A percentile compares a stretch with the other conserved stretches of the same genome.
Conservation (phyloP, 2,113 vertebrate genomes). For the Neodon shergylaensis region DNA sequence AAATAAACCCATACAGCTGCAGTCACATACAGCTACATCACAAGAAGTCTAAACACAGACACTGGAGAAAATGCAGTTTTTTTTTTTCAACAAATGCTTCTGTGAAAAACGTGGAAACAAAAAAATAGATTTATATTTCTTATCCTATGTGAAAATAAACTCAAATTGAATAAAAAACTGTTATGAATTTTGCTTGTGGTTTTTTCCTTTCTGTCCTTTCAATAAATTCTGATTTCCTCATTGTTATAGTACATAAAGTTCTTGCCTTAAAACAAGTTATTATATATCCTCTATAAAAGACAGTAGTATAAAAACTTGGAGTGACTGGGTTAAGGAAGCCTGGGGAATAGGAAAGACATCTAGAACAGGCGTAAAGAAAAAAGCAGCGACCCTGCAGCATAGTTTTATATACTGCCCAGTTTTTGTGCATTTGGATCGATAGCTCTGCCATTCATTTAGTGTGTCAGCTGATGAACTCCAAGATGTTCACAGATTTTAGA, state of each 20-base stretch:
- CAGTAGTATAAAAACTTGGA: not conserved
- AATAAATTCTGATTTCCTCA: slow-evolving; percentile 6
- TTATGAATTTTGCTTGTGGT: not conserved
- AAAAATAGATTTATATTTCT: not conserved
- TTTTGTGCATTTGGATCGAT: not conserved
- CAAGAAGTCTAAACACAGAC: not conserved
- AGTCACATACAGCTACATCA: not conserved
- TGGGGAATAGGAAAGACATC: not conserved
- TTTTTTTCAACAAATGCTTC: not conserved
- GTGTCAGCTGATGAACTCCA: not conserved
- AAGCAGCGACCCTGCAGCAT: not conserved
- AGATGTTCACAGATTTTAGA: slow-evolving; percentile 8
- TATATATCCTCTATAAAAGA: not conserved
- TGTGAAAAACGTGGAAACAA: not conserved
- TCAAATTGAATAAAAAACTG: not conserved
- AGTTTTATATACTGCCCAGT: not conserved
- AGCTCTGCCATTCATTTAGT: not conserved
- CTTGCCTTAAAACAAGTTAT: not conserved
- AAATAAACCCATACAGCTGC: not conserved
- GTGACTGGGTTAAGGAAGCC: not conserved
- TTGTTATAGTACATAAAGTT: not conserved
- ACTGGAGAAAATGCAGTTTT: not conserved
- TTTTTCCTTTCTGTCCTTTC: not conserved
- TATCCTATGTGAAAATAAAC: not conserved
- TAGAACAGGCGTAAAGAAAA: not conserved